These are phyloP conservation scores for Myotis findleyi DNA, from an alignment of 2,797 vertebrate genomes.

Conservation along the genomic window DNA sequence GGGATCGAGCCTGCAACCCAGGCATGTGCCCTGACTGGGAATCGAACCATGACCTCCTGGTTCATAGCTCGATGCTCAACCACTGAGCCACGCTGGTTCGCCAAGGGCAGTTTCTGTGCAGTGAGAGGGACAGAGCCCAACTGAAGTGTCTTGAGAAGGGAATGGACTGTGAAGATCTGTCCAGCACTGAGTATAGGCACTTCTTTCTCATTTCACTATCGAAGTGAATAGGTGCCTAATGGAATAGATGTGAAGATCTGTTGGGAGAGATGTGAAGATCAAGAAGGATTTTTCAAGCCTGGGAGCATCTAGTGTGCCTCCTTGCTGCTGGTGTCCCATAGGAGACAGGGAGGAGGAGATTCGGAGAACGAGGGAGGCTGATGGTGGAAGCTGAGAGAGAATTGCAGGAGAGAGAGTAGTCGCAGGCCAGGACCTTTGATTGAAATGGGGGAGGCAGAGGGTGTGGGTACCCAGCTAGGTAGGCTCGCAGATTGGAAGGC, in stretches of 20 bases:
- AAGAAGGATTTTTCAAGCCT: not conserved
- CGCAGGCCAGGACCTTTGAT: not conserved
- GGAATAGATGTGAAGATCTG: no score
- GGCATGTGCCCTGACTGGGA: no score
- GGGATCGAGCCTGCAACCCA: no score
- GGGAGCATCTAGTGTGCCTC: not conserved
- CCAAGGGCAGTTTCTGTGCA: not conserved
- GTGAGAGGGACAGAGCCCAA: no score
- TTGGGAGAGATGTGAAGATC: not conserved
- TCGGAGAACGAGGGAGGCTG: not conserved
- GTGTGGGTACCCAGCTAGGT: not conserved
- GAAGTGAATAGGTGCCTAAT: not conserved
- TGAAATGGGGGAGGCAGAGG: not conserved
- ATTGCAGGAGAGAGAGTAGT: not conserved
- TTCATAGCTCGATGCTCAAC: no score
- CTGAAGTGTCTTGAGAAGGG: not conserved
- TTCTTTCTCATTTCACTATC: not conserved
- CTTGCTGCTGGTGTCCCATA: not conserved
- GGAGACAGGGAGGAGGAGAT: not conserved
- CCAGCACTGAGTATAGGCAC: not conserved
- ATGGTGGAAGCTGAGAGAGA: not conserved
- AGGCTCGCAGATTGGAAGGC: not conserved
- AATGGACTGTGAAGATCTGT: not conserved
- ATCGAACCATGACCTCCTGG: no score
- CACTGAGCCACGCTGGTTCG: not conserved